Evolutionary conservation across 2,888 invertebrate genomes (phyloP).

Genomic region (Pseudococcus longispinus): DNA sequence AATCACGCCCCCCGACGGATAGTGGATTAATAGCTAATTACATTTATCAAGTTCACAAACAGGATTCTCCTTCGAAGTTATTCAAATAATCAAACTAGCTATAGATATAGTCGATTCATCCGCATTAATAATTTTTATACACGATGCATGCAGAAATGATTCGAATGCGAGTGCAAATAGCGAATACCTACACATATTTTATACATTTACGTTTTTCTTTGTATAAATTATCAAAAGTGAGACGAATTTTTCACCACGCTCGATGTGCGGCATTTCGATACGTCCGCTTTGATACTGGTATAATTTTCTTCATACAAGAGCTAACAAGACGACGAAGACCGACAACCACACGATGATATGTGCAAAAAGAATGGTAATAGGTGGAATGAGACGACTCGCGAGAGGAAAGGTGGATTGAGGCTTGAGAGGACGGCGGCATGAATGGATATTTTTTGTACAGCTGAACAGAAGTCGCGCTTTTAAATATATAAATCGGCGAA

Average conservation of each 20-base stretch:
- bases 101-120: not conserved
- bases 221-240: not conserved
- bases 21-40: not conserved
- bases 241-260: not conserved
- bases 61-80: not conserved
- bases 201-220: not conserved
- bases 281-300: not conserved
- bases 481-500: constrained; percentile 21
- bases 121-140: not conserved
- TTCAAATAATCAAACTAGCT: not conserved
- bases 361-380: not conserved
- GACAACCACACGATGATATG: no score
- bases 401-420: no score
- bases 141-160: no score
- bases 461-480: constrained; percentile 18
- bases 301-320: not conserved
- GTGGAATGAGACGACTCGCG: not conserved
- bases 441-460: not conserved
- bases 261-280: not conserved
- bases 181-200: no score
- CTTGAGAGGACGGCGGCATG: not conserved
- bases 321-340: not conserved
- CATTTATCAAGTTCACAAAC: not conserved
- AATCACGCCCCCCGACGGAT: not conserved
- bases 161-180: not conserved